These are phyloP conservation scores for Cuniculus paca DNA, from an alignment of 2,797 vertebrate species.

Conservation along the genomic window DNA sequence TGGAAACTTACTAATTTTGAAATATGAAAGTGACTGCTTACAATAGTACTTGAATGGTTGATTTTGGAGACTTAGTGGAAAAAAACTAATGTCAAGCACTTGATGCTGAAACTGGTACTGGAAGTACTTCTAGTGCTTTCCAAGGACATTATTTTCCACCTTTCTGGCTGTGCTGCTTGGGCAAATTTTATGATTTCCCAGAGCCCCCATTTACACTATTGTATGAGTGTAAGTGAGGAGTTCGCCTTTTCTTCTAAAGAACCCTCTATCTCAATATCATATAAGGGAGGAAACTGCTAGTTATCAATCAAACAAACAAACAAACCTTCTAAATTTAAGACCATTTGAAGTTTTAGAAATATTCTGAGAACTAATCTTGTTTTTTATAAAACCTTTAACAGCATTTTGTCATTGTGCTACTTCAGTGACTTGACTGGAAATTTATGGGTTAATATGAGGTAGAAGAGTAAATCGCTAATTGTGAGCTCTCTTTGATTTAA, in stretches of 20 bases:
- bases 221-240: neutral
- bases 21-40: neutral
- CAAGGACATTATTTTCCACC: neutral
- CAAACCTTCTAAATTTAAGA: neutral
- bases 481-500: neutral
- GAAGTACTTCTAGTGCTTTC: neutral
- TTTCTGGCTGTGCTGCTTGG: neutral
- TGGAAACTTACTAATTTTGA: neutral
- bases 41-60: neutral
- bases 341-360: neutral
- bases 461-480: neutral
- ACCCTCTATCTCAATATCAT: neutral
- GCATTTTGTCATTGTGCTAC: constrained; percentile 17
- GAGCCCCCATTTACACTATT: neutral
- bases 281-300: neutral
- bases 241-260: constrained; percentile 14
- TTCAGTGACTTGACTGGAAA: neutral
- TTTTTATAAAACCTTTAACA: neutral
- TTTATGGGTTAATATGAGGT: neutral
- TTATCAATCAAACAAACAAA: neutral
- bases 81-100: neutral
- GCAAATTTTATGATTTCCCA: neutral
- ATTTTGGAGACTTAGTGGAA: constrained; percentile 9
- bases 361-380: neutral
- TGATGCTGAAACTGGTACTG: neutral